Percentiles rank a stretch among this genome's conserved stretches.
Evolutionary conservation across 2,797 vertebrate genomes (phyloP).

Genomic region (Protosalanx chinensis): DNA sequence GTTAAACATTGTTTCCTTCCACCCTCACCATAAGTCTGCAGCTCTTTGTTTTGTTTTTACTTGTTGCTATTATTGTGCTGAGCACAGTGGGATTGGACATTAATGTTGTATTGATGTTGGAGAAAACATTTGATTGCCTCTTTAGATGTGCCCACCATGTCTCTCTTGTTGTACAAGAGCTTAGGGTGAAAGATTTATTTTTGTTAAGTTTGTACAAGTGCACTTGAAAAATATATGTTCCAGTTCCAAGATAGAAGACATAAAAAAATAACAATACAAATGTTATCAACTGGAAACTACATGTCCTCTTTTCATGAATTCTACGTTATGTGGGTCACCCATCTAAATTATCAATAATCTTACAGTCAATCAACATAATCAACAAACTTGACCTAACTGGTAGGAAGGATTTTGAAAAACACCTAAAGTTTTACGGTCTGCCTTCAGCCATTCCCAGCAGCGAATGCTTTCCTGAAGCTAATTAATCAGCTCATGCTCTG

Average conservation of each 20-base stretch:
- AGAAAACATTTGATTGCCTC: not conserved
- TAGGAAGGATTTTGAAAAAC: too few relatives aligned
- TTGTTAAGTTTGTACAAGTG: not conserved
- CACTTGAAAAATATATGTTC: not conserved
- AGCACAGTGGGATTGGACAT: not conserved
- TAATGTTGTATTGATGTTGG: not conserved
- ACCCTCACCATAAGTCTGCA: too few relatives aligned
- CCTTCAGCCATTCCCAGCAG: not conserved
- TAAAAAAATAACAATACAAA: not conserved
- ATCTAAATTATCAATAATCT: too few relatives aligned
- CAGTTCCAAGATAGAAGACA: not conserved
- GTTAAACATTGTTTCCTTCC: too few relatives aligned
- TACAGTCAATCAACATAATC: too few relatives aligned
- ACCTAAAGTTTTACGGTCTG: not conserved
- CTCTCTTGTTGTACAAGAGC: not conserved
- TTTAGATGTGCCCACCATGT: not conserved
- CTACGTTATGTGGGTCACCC: too few relatives aligned
- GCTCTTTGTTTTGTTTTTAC: not conserved
- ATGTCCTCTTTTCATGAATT: too few relatives aligned
- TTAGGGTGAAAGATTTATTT: not conserved
- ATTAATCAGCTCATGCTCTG: not conserved
- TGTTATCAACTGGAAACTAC: not conserved
- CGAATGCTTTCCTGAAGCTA: not conserved
- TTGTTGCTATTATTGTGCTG: not conserved
- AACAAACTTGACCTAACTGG: too few relatives aligned